Evolutionary conservation across 2,888 invertebrate species (phyloP), one percentile per base, ranked within the genome.

Genomic region (Altica lythri): DNA sequence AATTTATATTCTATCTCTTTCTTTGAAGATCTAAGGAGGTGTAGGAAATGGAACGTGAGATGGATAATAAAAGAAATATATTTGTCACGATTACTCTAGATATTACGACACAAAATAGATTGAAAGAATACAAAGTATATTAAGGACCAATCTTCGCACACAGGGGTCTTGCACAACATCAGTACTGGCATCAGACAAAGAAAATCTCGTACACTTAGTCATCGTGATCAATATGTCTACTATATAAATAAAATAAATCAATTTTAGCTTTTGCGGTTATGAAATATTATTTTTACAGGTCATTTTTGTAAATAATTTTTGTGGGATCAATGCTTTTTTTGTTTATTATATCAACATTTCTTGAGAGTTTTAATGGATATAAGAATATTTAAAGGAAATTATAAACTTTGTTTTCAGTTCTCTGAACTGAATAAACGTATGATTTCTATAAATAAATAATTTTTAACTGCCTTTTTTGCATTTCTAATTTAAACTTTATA

Each of bases 21-120:
- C 30, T 12, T 1, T 30, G 13, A 13, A 10, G 30, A 30, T 30
- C 30, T 12, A 30, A 27, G 35, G 17, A 35, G 35, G 17, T 12
- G 35, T 35, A 45, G 46, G 46, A 46, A 46, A 35, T 35, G 16
- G 22, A 14, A 34, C 45, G 45, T 19, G 45, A 45, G 34, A 32
- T 30, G 16, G 25, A 35, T 46, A 46, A 19, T 45, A 8, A 13
- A 13, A 45, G 32, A 45, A 45, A 34, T 34, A 10, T 34, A 34
- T 45, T 45, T 45, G 45, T 45, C 32, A 45, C 45, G 32, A 32
- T 45, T 45, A 45, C 34, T 45, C 45, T 34, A 45, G 22, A 13
- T 45, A 34, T 45, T 45, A 45, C 45, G 45, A 45, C 32, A 45
- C 5, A 34, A 25, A 8, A 42, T 16, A 27, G 19, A 19, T 25